These are phyloP conservation scores for Stegodyphus dumicola DNA, from an alignment of 1,140 invertebrate species.

Conservation along the genomic window DNA sequence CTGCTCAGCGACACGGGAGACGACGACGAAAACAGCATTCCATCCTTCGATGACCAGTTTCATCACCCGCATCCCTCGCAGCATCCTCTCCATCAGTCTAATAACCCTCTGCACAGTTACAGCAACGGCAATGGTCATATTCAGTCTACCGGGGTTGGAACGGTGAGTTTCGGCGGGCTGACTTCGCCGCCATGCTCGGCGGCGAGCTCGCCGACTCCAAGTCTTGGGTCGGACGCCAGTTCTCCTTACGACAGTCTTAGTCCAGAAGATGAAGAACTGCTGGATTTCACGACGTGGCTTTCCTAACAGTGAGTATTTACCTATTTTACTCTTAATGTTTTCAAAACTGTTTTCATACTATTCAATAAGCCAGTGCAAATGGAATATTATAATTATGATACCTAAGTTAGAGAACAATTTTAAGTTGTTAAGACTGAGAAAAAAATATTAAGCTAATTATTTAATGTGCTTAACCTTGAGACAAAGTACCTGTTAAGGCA, in stretches of 20 bases:
- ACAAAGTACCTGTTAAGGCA: too few relatives aligned
- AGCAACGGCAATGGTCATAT: not conserved
- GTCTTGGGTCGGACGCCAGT: constrained; percentile 81
- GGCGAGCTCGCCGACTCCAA: constrained; percentile 76
- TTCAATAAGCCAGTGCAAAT: too few relatives aligned
- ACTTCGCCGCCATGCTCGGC: constrained; percentile 76
- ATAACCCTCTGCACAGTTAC: not conserved
- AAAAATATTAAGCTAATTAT: too few relatives aligned
- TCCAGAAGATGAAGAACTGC: constrained; percentile 79
- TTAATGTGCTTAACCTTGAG: too few relatives aligned
- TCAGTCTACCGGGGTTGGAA: not conserved
- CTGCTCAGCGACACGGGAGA: constrained; percentile 72
- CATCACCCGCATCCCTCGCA: not conserved
- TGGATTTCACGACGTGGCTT: constrained; percentile 88
- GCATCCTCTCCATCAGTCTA: not conserved
- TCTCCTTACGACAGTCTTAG: constrained; percentile 82
- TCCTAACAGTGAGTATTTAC: constrained; percentile 63
- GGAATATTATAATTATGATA: too few relatives aligned
- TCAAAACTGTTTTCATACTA: too few relatives aligned
- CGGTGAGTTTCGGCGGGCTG: constrained; percentile 66
- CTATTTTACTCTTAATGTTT: not conserved
- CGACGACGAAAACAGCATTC: constrained; percentile 21
- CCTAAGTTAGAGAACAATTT: too few relatives aligned
- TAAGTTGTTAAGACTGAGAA: too few relatives aligned
- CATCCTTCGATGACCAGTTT: constrained; percentile 21